Evolutionary conservation across 2,888 invertebrate species (phyloP).

Genomic region (Caenorhabditis sp.): DNA sequence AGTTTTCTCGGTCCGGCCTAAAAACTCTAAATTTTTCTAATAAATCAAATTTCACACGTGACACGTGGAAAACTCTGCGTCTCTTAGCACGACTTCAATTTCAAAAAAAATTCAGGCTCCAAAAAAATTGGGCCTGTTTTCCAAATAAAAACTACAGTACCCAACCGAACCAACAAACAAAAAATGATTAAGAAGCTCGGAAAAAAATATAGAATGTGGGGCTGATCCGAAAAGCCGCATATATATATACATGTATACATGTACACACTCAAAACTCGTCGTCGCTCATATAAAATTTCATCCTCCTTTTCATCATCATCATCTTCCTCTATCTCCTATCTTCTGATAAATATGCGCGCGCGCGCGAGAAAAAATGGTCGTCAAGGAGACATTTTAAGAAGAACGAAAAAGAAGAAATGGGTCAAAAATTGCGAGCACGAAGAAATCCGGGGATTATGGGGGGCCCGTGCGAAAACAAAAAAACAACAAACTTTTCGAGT

Average conservation of each 20-base stretch:
- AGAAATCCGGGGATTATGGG: neutral
- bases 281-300: neutral
- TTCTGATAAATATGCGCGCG: neutral
- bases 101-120: no score
- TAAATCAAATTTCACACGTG: no score
- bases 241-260: no score
- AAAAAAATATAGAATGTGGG: neutral
- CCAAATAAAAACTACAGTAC: neutral
- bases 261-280: neutral
- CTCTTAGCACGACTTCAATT: no score
- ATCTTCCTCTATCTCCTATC: neutral
- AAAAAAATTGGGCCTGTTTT: no score
- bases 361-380: neutral
- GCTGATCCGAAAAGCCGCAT: conserved; percentile 1
- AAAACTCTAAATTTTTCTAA: no score
- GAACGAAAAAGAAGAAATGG: neutral
- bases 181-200: neutral
- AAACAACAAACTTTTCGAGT: conserved; percentile 45
- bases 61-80: no score
- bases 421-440: neutral
- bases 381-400: neutral
- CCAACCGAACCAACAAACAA: neutral
- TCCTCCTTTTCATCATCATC: neutral
- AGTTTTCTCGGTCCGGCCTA: no score
- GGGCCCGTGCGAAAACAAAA: neutral